Conservation (phyloP, 1,140 invertebrate species). For the Bombus confusus region DNA sequence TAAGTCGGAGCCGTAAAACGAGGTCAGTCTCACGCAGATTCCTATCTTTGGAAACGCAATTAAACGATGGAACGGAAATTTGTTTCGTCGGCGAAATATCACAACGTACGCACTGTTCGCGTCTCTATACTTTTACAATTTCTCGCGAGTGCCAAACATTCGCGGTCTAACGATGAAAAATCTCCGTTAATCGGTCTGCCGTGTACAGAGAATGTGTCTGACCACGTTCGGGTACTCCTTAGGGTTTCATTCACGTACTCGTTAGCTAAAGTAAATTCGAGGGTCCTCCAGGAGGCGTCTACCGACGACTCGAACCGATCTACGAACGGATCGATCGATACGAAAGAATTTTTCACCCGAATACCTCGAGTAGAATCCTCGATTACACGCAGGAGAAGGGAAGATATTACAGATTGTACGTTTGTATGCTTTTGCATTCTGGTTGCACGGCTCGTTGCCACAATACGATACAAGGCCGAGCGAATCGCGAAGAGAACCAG, state of each 20-base stretch:
- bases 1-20: conserved; percentile 38
- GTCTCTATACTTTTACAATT: no score
- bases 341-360: not conserved
- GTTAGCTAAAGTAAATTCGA: conserved; percentile 9
- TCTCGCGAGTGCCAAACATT: no score
- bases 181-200: not conserved
- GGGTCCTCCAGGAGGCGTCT: not conserved
- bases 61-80: not conserved
- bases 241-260: not conserved
- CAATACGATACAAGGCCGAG: not conserved
- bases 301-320: no score
- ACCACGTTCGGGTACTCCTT: not conserved
- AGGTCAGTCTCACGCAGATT: not conserved
- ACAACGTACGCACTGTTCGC: no score
- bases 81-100: not conserved
- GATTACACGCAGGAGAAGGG: not conserved
- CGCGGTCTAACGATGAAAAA: not conserved
- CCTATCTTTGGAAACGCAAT: not conserved
- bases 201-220: not conserved
- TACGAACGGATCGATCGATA: no score
- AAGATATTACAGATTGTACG: not conserved
- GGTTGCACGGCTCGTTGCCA: not conserved
- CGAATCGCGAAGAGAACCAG: not conserved
- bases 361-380: not conserved
- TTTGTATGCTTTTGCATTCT: not conserved